Conservation (phyloP, 1,140 invertebrate species). For the Aporrectodea caliginosa region DNA sequence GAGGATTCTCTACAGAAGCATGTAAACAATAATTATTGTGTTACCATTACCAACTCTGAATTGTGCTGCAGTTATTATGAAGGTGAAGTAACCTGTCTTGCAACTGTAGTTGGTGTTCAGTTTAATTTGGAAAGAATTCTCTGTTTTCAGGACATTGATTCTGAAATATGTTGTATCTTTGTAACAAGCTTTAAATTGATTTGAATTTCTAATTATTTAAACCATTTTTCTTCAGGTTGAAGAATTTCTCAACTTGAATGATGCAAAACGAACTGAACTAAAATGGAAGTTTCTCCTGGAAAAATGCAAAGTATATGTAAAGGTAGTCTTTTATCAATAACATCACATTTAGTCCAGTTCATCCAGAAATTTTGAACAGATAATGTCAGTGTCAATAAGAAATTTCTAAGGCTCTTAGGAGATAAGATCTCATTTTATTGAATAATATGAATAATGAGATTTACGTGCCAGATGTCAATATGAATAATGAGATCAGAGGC, state of each 20-base stretch:
- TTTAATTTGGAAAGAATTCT: too few relatives aligned
- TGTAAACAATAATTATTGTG: too few relatives aligned
- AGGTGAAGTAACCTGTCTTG: too few relatives aligned
- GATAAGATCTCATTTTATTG: not conserved
- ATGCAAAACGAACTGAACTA: slow-evolving; percentile 2
- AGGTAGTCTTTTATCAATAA: slow-evolving; percentile 11
- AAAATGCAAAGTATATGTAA: slow-evolving; percentile 19
- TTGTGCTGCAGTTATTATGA: too few relatives aligned
- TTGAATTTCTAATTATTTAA: too few relatives aligned
- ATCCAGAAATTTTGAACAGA: not conserved
- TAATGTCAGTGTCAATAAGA: not conserved
- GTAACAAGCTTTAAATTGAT: too few relatives aligned
- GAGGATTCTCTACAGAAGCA: too few relatives aligned
- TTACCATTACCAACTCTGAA: too few relatives aligned
- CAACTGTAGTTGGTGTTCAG: too few relatives aligned
- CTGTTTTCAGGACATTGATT: too few relatives aligned
- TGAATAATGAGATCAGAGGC: too few relatives aligned
- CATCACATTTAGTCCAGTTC: not conserved
- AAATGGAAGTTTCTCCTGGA: slow-evolving; percentile 24
- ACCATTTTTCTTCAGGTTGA: slow-evolving; percentile 15
- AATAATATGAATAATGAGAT: not conserved
- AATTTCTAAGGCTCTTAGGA: not conserved
- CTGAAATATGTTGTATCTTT: too few relatives aligned
- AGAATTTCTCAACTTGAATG: slow-evolving; percentile 10
- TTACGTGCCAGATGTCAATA: not conserved